These are phyloP conservation scores for Rhizomys pruinosus DNA, from an alignment of 2,113 vertebrate genomes.

Conservation along the genomic window DNA sequence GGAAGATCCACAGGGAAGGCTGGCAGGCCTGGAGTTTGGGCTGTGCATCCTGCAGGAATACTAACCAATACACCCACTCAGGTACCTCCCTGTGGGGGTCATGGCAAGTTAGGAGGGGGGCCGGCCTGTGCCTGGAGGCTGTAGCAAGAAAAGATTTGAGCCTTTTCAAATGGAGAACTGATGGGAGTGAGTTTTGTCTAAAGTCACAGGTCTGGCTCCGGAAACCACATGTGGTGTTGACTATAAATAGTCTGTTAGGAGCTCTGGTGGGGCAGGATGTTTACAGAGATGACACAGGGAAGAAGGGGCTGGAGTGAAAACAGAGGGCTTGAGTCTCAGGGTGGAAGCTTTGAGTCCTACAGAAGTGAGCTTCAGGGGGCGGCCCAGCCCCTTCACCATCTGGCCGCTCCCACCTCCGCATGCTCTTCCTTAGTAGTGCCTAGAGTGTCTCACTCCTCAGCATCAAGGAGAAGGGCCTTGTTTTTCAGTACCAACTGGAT, in stretches of 20 bases:
- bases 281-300: not conserved
- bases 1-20: too few species aligned
- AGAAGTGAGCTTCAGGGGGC: not conserved
- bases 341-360: not conserved
- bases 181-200: not conserved
- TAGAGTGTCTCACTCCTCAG: not conserved
- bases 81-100: fast-evolving
- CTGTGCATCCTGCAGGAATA: not conserved
- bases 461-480: not conserved
- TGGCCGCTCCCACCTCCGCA: not conserved
- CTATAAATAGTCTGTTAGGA: not conserved
- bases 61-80: not conserved
- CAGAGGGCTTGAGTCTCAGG: not conserved
- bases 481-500: not conserved
- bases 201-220: not conserved
- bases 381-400: not conserved
- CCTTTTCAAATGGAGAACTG: not conserved
- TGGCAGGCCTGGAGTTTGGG: not conserved
- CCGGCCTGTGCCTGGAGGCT: not conserved
- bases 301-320: not conserved
- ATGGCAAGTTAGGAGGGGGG: not conserved
- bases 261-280: not conserved
- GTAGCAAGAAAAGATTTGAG: not conserved
- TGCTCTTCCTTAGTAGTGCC: not conserved
- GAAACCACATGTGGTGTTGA: not conserved